Percentiles rank a stretch among this genome's conserved stretches.
phyloP scores from a whole-genome alignment of 2,888 invertebrate species.

The Epirrita christyi region DNA sequence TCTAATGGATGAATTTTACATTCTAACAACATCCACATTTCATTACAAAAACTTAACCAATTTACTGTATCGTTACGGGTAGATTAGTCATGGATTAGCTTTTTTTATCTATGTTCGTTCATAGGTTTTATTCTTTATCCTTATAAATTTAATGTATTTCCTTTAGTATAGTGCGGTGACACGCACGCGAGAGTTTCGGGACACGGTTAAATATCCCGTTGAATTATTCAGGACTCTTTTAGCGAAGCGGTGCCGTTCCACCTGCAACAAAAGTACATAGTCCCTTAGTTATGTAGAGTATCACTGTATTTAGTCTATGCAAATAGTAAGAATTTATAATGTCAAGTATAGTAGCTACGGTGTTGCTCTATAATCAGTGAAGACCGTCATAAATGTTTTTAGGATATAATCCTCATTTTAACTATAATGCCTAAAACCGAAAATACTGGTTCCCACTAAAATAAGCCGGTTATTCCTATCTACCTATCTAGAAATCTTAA shows the following conservation, averaged over 20 bases:
- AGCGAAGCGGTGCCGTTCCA: conserved; percentile 64
- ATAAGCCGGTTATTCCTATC: no score
- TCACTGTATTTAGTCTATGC: conserved; percentile 53
- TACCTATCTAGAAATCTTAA: no score
- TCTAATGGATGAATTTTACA: not conserved
- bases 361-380: conserved; percentile 9
- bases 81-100: conserved; percentile 6
- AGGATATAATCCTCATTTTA: no score
- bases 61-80: not conserved
- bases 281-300: conserved; percentile 65
- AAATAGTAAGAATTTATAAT: conserved; percentile 57
- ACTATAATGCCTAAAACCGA: no score
- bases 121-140: conserved; percentile 8
- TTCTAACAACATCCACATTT: not conserved
- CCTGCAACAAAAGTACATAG: conserved; percentile 79
- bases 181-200: conserved; percentile 56
- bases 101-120: not conserved
- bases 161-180: conserved; percentile 48
- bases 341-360: conserved; percentile 33
- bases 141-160: conserved; percentile 28
- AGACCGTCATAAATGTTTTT: no score
- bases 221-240: conserved; percentile 81
- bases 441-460: no score
- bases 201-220: conserved; percentile 74
- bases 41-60: not conserved